phyloP scores from a whole-genome alignment of 2,113 vertebrate species.

The Melanostigma gelatinosum region DNA sequence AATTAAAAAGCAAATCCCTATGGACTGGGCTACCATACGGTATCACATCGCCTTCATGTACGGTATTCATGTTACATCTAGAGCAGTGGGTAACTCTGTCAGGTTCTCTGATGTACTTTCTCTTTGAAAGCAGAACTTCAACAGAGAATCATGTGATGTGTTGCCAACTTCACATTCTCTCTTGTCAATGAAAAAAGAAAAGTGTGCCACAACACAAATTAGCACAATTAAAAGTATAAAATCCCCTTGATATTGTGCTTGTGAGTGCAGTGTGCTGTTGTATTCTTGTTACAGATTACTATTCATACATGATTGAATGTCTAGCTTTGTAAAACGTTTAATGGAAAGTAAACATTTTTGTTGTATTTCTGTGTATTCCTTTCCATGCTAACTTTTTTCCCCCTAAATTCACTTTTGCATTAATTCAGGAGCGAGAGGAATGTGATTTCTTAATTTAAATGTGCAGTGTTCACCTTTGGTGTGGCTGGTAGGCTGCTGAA shows the following conservation, averaged over 20 bases:
- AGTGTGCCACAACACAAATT: background rate
- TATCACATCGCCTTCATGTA: background rate
- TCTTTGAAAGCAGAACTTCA: conserved; percentile 49
- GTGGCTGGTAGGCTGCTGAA: conserved; percentile 21
- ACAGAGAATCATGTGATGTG: conserved; percentile 38
- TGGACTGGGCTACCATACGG: background rate
- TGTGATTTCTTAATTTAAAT: background rate
- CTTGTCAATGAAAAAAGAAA: conserved; percentile 15
- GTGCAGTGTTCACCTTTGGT: conserved; percentile 17
- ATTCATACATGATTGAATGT: conserved; percentile 5
- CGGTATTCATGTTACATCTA: background rate
- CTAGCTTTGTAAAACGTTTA: conserved; percentile 1
- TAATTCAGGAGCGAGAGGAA: conserved; percentile 3
- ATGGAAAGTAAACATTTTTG: background rate
- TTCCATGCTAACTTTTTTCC: background rate
- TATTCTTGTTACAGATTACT: background rate
- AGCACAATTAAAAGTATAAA: background rate
- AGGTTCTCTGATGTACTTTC: conserved; percentile 43
- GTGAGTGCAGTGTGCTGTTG: background rate
- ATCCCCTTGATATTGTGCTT: conserved; percentile 5
- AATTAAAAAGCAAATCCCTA: background rate
- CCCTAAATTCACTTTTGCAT: background rate
- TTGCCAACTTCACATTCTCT: conserved; percentile 27
- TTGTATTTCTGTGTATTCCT: background rate
- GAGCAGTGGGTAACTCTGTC: conserved; percentile 11